Evolutionary conservation across 2,797 vertebrate genomes (phyloP), one percentile per base, ranked within the genome.

Genomic region (Pagetopsis macropterus): DNA sequence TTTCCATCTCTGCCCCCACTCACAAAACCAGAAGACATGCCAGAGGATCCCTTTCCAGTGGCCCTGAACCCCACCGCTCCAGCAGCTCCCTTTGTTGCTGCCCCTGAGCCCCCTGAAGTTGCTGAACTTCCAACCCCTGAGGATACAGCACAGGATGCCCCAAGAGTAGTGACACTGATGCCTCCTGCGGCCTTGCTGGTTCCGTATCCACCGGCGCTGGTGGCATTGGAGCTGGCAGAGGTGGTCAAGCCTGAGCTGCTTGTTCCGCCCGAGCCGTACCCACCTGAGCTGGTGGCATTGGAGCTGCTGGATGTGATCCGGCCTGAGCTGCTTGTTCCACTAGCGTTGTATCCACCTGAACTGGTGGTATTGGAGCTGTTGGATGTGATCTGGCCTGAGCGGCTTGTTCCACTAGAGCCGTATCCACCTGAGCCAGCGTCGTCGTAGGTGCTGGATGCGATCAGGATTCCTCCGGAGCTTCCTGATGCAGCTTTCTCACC

Each of bases 391-490:
- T 57, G 44, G 19, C 67, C 21, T 1, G 85, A 84, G 63, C 81
- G 72, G 55, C 63, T 65, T 1, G 68, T 55, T 46, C 27, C 19
- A 2, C 54, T 15, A 0, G 33, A 44, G 21, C 6, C 8, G 33
- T 37, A 37, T 37, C 33, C 33, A 37, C 33, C 33, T 37, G 33
- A 37, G 33, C 33, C 33, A 37, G 33, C 33, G 8, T 33, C 1
- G 3, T 64, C 56, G 41, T 82, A 85, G 40, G 79, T 75, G 72
- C 82, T 75, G 68, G 87, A 87, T 40, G 83, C 41, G 57, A 81
- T 58, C 10, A 68, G 52, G 41, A 72, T n/a, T 1, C 37, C 17
- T 2, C 55, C 17, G 0, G 77, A 80, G 4, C 75, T 78, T 65
- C 81, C 15, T 45, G 75, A 10, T 1, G n/a, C 57, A 14, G 67